These are phyloP conservation scores for Acropora yongei DNA, from an alignment of 64 coral and sea anemone genomes.

Conservation along the genomic window DNA sequence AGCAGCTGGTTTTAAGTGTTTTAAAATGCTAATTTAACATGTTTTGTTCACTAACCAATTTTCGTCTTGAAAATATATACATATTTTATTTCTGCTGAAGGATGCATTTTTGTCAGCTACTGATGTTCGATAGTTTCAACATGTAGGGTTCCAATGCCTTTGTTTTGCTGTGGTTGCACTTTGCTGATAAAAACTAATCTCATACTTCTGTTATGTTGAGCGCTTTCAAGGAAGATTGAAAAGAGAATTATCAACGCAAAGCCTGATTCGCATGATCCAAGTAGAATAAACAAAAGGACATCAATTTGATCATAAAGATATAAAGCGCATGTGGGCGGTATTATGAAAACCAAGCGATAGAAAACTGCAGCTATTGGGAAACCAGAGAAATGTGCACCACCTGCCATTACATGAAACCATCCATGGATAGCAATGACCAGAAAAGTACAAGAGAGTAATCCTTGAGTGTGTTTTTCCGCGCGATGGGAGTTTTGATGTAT, in stretches of 20 bases:
- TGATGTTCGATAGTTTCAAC: too few relatives aligned
- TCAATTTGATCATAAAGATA: slow-evolving; percentile 3
- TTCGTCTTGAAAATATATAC: too few relatives aligned
- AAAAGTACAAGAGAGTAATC: not conserved
- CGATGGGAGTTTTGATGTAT: not conserved
- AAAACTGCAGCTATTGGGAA: not conserved
- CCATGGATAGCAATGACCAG: not conserved
- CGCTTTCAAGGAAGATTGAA: not conserved
- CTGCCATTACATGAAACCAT: not conserved
- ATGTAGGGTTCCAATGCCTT: too few relatives aligned
- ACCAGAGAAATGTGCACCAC: not conserved
- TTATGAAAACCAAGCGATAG: not conserved
- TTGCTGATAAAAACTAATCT: too few relatives aligned
- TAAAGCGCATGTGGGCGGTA: not conserved
- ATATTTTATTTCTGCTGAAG: too few relatives aligned
- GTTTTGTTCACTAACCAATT: too few relatives aligned
- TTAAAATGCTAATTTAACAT: too few relatives aligned
- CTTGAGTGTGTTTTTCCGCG: not conserved
- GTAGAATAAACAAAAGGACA: not conserved
- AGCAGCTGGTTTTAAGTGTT: too few relatives aligned
- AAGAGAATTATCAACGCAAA: not conserved
- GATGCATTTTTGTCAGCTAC: too few relatives aligned
- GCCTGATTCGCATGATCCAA: not conserved
- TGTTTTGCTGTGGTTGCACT: too few relatives aligned
- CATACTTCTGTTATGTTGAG: not conserved